phyloP scores from a whole-genome alignment of 2,113 vertebrate genomes.

The Callionymus lyra region DNA sequence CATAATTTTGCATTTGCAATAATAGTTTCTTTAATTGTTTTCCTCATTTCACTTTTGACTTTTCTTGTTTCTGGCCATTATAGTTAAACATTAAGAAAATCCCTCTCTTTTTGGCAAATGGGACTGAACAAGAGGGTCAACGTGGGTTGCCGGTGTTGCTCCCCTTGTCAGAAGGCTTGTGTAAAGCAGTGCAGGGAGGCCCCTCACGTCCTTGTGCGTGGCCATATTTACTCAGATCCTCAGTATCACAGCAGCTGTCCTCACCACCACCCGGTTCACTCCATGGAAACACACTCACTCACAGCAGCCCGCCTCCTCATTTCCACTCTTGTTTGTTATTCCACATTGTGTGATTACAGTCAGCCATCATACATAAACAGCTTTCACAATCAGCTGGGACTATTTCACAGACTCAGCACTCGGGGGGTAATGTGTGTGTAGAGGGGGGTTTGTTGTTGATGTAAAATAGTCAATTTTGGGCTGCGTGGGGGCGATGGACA shows the following conservation, averaged over 20 bases:
- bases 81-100: constrained; percentile 23
- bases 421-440: constrained; percentile 43
- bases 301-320: constrained; percentile 11
- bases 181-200: constrained; percentile 12
- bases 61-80: constrained; percentile 37
- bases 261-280: neutral
- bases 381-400: constrained; percentile 69
- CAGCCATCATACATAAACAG: constrained; percentile 62
- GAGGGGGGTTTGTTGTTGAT: constrained; percentile 38
- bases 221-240: constrained; percentile 29
- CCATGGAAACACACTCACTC: constrained; percentile 17
- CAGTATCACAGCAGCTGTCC: constrained; percentile 30
- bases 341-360: constrained; percentile 59
- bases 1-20: constrained; percentile 32
- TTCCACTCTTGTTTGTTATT: constrained; percentile 50
- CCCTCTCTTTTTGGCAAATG: too few relatives aligned
- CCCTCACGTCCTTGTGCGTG: constrained; percentile 22
- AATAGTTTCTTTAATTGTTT: too few relatives aligned
- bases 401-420: constrained; percentile 54
- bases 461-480: constrained; percentile 57
- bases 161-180: constrained; percentile 14
- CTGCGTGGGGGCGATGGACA: constrained; percentile 63
- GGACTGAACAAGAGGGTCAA: neutral
- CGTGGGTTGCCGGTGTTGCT: constrained; percentile 10
- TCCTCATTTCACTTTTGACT: too few relatives aligned